phyloP scores from a whole-genome alignment of 2,113 vertebrate genomes.

The Mola mola region DNA sequence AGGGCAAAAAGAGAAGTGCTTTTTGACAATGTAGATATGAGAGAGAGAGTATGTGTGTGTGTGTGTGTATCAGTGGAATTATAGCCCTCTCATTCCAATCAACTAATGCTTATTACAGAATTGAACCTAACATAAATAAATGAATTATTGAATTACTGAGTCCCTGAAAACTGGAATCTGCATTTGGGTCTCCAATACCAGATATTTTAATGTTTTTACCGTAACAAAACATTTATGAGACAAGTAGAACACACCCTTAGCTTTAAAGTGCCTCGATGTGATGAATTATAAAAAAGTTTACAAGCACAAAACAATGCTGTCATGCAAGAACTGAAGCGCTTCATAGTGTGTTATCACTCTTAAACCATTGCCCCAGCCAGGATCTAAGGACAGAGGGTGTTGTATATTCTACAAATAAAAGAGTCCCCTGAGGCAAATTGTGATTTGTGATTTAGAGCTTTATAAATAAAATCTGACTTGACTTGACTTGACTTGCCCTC shows the following conservation, averaged over 20 bases:
- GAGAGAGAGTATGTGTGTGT: constrained; percentile 21
- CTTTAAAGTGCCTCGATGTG: too few relatives aligned
- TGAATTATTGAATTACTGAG: not conserved
- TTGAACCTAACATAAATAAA: not conserved
- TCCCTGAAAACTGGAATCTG: not conserved
- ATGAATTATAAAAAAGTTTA: too few relatives aligned
- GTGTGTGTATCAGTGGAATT: constrained; percentile 11
- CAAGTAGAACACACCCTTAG: not conserved
- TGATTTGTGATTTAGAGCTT: not conserved
- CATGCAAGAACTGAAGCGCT: not conserved
- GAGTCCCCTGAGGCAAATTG: not conserved
- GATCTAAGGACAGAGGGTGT: not conserved
- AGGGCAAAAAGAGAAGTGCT: constrained; percentile 57
- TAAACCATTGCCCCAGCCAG: not conserved
- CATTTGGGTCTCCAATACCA: not conserved
- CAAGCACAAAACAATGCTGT: not conserved
- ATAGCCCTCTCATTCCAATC: not conserved
- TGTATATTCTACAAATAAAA: not conserved
- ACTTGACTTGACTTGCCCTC: not conserved
- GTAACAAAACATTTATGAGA: not conserved
- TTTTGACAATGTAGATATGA: constrained; percentile 57
- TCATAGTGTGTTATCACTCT: not conserved
- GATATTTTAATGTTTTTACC: not conserved
- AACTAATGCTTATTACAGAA: not conserved
- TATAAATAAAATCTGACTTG: constrained; percentile 1